Base-by-base conservation (phyloP, 2,113 vertebrate species). In the Syngnathus scovelli region DNA sequence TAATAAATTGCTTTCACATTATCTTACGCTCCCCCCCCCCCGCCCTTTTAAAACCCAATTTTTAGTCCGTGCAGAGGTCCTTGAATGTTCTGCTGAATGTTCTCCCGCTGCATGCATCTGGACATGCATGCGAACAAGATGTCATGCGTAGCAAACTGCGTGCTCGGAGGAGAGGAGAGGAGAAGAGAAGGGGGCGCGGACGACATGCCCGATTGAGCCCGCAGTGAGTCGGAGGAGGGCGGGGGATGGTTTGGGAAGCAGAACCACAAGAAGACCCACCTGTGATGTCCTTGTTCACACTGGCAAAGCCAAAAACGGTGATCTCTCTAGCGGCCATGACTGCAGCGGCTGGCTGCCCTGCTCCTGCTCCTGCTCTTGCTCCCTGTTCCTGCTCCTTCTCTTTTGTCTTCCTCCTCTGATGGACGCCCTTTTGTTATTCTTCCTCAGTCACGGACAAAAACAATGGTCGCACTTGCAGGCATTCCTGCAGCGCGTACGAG, bases 261-360 rank as follows among this genome's bases (percentile, higher is more conserved):
- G 59, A 61, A 61, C 36, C 59, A 44, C 62, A 13, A 64, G n/a
- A 33, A 49, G 33, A 89, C 90, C 87, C 85, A 91, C 90, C 90
- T 92, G 90, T 87, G 54, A 91, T 89, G 39, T 91, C 89, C 78
- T 87, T 89, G 86, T 61, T 87, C 66, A 90, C 81, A 75, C 82
- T 85, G 61, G 86, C 70, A 81, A 91, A 91, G 79, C 84, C 81
- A 75, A 80, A 79, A 78, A 83, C 80, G 39, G 86, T 74, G 75
- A 88, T 84, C 79, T 91, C 90, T 77, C 87, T 90, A 71, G 90
- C 86, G 89, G 90, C 90, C 90, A 92, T 92, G 81, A 88, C 89
- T 85, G 81, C 68, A 82, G 68, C 82, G 18, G 55, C 55, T 58
- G 55, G 27, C 27, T 21, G 1, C 27, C 27, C 27, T 27, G 36